Conservation (phyloP, 2,113 vertebrate genomes). For the Amazona vittata region DNA sequence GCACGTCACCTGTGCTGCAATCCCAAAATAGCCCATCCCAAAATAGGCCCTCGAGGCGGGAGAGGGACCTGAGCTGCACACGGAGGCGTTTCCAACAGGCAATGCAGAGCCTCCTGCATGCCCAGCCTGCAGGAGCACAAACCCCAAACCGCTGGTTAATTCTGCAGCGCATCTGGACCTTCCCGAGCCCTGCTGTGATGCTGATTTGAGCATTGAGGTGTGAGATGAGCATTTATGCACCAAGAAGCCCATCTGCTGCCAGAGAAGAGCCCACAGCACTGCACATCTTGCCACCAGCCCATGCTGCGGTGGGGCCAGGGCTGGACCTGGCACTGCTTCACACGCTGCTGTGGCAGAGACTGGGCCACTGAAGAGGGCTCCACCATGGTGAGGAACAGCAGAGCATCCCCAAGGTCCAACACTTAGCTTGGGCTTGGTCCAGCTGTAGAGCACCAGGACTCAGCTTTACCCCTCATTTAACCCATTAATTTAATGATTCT, state of each 20-base stretch:
- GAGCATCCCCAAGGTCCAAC: background rate
- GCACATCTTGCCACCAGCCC: background rate
- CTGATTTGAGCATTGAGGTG: background rate
- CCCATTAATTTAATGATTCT: background rate
- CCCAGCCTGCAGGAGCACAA: background rate
- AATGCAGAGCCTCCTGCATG: background rate
- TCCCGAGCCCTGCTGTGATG: rapidly evolving
- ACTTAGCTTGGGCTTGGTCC: rapidly evolving
- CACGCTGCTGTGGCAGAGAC: rapidly evolving
- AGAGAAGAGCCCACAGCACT: background rate
- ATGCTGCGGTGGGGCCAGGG: background rate
- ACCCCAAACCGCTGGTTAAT: background rate
- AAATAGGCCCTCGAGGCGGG: constrained; percentile 1
- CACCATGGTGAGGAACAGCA: background rate
- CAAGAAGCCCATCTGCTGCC: background rate
- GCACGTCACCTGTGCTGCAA: constrained; percentile 8
- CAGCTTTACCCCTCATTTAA: background rate
- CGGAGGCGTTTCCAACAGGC: background rate
- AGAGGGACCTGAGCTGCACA: background rate
- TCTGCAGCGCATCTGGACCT: background rate
- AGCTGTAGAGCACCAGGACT: background rate
- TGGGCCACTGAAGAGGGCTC: background rate
- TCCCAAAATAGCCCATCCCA: constrained; percentile 58
- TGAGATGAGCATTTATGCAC: background rate
- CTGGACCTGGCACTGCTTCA: background rate